Evolutionary conservation across 2,113 vertebrate species (phyloP), one percentile per base, ranked within the genome.

Genomic region (Daboia siamensis): DNA sequence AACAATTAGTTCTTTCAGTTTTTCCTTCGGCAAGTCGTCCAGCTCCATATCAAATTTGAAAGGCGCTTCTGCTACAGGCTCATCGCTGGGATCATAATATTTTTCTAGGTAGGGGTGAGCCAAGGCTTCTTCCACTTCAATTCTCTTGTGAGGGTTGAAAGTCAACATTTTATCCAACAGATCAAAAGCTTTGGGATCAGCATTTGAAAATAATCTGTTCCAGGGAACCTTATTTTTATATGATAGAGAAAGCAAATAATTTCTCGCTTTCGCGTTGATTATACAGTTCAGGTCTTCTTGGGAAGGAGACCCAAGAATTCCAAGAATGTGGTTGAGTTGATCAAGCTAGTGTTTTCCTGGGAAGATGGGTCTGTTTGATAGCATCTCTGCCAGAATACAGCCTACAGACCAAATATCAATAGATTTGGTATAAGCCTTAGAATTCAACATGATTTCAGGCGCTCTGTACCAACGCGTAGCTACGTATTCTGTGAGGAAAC

Each of bases 351-450:
- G 99, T 96, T 99, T 99, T 93, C 99, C 99, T 3, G 99, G 99
- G 94, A 99, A 99, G 97, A 99, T 99, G 51, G 99, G 99, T 95
- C 99, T 98, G 97, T 99, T 99, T 95, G 99, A 99, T 85, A 99
- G 98, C 99, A 99, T 99, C 97, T 99, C 99, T 94, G 99, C 99
- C 96, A 99, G 98, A 97, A 99, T 99, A 91, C 99, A 99, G 93
- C 99, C 99, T 90, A 99, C 99, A 59, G 99, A 99, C 99, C 99
- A 99, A 96, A 99, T 99, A 97, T 99, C 99, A 97, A 99, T 99
- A 95, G 99, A 99, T 97, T 99, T 99, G 96, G 99, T 99, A 89
- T 99, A 99, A 96, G 99, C 99, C 98, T 99, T 99, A 93, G 99
- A 99, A 98, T 99, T 99, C 94, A 99, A 98, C 99, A 99, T 99